Evolutionary conservation across 1,140 invertebrate genomes (phyloP), one percentile per base, ranked within the genome.

Genomic region (Lepidurus apus): DNA sequence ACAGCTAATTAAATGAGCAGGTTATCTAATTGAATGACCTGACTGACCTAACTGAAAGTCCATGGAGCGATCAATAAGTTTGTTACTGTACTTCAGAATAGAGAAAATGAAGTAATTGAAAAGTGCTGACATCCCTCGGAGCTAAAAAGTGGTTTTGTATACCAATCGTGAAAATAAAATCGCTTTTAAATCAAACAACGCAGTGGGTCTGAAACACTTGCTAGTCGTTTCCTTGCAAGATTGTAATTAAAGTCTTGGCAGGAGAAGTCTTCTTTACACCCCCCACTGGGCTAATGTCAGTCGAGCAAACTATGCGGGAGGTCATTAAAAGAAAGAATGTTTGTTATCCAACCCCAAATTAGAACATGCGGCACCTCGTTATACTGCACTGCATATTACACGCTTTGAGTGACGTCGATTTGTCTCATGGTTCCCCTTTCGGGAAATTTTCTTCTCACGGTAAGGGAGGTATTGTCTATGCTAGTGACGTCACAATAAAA

Each of bases 231-330:
- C 13, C 53, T 13, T 65, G 53, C 7, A 65, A 65, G 53, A n/a
- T 65, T 65, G 53, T 65, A 65, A 65, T 65, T n/a, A 65, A 65
- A 65, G 17, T 65, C 53, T 65, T 65, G 21, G 53, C 53, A 65
- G 53, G 53, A 65, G 53, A 65, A 65, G 53, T 65, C 53, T 65
- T 65, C 53, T 65, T 65, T 13, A 17, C 53, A 65, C 53, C 53
- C 53, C 53, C 53, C 53, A 65, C 53, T 47, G 45, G 17, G 45
- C 5, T 47, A 47, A 47, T 47, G 45, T 47, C 45, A 47, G 45
- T 17, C 53, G 53, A 65, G 17, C 13, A 65, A 65, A 65, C 53
- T 21, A 65, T 17, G 53, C 53, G 53, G 53, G 53, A 65, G 53
- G 53, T 65, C 53, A 65, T 65, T 65, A 65, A 65, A 65, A 65